Evolutionary conservation across 1,140 invertebrate species (phyloP).

Genomic region (Drosophila ogumai): DNA sequence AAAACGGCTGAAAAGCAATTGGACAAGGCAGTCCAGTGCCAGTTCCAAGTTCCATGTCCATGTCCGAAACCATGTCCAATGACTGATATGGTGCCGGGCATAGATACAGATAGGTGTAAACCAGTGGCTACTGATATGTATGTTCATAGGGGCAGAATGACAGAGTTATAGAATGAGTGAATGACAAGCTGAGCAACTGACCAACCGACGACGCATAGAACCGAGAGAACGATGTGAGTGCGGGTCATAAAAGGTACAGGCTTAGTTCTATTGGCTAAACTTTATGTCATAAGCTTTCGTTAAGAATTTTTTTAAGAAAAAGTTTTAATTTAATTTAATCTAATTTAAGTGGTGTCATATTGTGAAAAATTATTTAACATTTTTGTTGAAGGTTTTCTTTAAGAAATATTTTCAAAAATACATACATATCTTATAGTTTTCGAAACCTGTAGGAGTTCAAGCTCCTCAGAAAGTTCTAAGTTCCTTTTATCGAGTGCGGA

Average conservation of each 20-base stretch:
- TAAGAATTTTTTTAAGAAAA: too few relatives aligned
- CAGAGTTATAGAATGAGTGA: constrained; percentile 22
- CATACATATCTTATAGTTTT: not conserved
- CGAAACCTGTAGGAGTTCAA: not conserved
- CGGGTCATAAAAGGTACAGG: constrained; percentile 23
- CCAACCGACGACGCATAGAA: constrained; percentile 56
- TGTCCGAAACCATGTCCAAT: constrained; percentile 55
- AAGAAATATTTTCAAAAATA: not conserved
- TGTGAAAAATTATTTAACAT: not conserved
- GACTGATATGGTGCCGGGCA: constrained; percentile 61
- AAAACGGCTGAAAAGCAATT: constrained; percentile 67
- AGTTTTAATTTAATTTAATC: too few relatives aligned
- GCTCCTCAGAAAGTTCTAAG: not conserved
- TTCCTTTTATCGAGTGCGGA: not conserved
- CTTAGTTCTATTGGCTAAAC: too few relatives aligned
- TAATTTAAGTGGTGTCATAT: too few relatives aligned
- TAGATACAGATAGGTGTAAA: constrained; percentile 44
- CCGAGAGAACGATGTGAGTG: constrained; percentile 22
- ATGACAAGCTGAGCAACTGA: constrained; percentile 27
- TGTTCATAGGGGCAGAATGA: constrained; percentile 15
- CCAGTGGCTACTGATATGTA: constrained; percentile 11
- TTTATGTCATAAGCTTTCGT: not conserved
- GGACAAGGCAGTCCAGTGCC: constrained; percentile 72
- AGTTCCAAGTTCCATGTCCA: constrained; percentile 44
- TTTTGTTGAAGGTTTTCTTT: not conserved